Conservation (phyloP, 1,140 invertebrate genomes). For the Calephelis virginiensis region DNA sequence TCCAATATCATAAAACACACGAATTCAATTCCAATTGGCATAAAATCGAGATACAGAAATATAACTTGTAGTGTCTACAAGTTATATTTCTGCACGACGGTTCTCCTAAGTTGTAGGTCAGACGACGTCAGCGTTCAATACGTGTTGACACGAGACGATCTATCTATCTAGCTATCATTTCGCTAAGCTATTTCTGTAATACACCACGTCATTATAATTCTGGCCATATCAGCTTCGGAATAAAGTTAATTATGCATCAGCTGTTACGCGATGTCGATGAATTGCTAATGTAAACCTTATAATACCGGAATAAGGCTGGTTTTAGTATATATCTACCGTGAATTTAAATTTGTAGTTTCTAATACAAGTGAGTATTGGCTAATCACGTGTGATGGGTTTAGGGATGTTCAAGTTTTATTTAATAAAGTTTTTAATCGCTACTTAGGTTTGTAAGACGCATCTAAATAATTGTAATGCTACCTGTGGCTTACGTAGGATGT, state of each 20-base stretch:
- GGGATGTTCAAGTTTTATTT: not conserved
- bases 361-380: not conserved
- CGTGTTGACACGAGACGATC: constrained; percentile 49
- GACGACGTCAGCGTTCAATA: constrained; percentile 33
- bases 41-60: too few relatives aligned
- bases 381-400: constrained; percentile 1
- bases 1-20: too few relatives aligned
- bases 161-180: constrained; percentile 62
- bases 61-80: too few relatives aligned
- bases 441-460: not conserved
- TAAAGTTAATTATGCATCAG: constrained; percentile 20
- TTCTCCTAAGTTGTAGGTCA: constrained; percentile 38
- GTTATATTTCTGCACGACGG: not conserved
- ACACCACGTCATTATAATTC: constrained; percentile 16
- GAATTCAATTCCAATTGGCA: too few relatives aligned
- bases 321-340: not conserved
- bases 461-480: too few relatives aligned
- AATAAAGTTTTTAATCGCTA: not conserved
- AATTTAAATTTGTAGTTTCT: constrained; percentile 13
- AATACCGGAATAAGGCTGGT: not conserved
- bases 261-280: not conserved
- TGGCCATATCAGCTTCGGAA: constrained; percentile 16
- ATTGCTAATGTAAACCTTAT: not conserved
- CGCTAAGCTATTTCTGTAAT: constrained; percentile 34
- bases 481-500: too few relatives aligned